These are phyloP conservation scores for Tetramorium parvispinum DNA, from an alignment of 1,140 invertebrate genomes.

Conservation along the genomic window DNA sequence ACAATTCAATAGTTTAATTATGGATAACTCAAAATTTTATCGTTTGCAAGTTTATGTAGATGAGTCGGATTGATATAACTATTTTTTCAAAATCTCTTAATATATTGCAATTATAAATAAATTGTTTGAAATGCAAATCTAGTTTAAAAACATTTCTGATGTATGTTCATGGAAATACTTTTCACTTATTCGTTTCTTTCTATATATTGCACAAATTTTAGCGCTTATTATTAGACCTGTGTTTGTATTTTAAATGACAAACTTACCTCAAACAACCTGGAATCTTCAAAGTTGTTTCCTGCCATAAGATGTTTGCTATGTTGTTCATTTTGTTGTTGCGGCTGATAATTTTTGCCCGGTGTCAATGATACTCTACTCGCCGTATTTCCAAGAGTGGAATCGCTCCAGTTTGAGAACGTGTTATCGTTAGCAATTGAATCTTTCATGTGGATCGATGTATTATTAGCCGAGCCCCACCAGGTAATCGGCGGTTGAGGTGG, in stretches of 20 bases:
- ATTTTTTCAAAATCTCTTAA: not conserved
- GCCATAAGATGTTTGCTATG: slow-evolving; percentile 64
- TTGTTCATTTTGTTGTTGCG: slow-evolving; percentile 63
- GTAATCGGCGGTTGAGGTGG: slow-evolving; percentile 76
- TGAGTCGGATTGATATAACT: not conserved
- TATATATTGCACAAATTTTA: not conserved
- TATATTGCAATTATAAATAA: not conserved
- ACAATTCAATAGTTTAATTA: not conserved
- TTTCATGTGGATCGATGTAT: slow-evolving; percentile 58
- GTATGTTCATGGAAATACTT: not conserved
- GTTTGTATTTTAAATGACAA: not conserved
- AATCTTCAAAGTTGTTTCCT: slow-evolving; percentile 74
- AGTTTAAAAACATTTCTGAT: not conserved
- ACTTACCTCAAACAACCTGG: slow-evolving; percentile 77
- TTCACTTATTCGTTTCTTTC: not conserved
- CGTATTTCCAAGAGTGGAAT: slow-evolving; percentile 65
- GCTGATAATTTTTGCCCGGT: slow-evolving; percentile 76
- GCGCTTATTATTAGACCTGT: not conserved
- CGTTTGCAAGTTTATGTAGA: not conserved
- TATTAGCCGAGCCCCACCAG: slow-evolving; percentile 75
- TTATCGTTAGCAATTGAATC: slow-evolving; percentile 67
- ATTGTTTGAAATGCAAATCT: not conserved
- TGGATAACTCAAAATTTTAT: not conserved
- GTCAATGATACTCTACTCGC: slow-evolving; percentile 68
- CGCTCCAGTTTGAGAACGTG: slow-evolving; percentile 77